Base-by-base conservation (phyloP, 2,797 vertebrate species). In the Mareca penelope region DNA sequence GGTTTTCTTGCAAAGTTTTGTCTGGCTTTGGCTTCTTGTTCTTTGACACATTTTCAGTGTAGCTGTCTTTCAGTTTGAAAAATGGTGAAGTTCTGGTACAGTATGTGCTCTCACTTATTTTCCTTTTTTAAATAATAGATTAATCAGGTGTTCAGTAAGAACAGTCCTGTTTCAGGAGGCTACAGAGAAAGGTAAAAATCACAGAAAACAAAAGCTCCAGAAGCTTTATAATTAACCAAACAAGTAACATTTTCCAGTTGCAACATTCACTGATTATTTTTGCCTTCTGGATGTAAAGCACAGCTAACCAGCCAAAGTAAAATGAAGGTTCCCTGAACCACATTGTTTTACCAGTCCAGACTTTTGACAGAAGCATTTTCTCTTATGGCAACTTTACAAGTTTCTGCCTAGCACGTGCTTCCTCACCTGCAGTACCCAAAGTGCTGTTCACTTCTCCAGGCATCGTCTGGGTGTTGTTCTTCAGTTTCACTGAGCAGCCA, bases 381-480 rank as follows among this genome's bases (percentile, higher is more conserved):
- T 70, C 85, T 50, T 42, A n/a, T 4, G 23, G 23, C 48, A 88
- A 69, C 24, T 11, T 35, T 48, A 21, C 28, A 64, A 75, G 15
- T 10, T 46, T 12, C 31, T 88, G 59, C 50, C n/a, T 40, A 60
- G 56, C 31, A 55, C 9, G 9, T 4, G 29, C 42, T 26, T 64
- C 59, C 96, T 97, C 93, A 99, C 99, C 99, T 98, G 99, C 99
- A 56, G 99, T 99, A 76, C 99, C 99, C 94, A 99, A 97, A 0
- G 99, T 99, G 97, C 99, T 99, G 97, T 99, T 99, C 94, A 99
- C 99, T 96, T 99, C 99, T 16, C 99, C 99, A 5, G 99, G 99
- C 99, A 99, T 99, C 35, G 99, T 99, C 94, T 99, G 99, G 7
- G 99, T 98, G 40, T 99, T 99, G 97, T 99, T 99, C 90, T 99